These are phyloP conservation scores for Eilema depressum DNA, from an alignment of 2,888 invertebrate species.

Conservation along the genomic window DNA sequence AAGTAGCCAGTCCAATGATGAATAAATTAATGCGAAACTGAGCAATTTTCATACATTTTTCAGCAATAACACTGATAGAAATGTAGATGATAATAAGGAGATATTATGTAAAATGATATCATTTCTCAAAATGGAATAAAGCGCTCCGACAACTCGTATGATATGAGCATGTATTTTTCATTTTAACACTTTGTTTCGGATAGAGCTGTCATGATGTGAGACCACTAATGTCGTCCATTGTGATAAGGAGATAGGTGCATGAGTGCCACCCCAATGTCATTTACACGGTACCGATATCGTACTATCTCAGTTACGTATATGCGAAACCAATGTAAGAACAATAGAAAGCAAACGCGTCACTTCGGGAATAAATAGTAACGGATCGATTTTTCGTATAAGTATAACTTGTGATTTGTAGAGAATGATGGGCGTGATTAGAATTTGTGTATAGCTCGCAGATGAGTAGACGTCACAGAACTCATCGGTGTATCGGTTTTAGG, in stretches of 20 bases:
- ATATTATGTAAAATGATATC: conserved; percentile 19
- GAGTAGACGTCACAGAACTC: no score
- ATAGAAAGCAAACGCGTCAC: conserved; percentile 32
- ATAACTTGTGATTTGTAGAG: conserved; percentile 13
- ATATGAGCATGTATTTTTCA: conserved; percentile 4
- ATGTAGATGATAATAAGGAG: conserved; percentile 8
- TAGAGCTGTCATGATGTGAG: conserved; percentile 42
- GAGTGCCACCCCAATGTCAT: conserved; percentile 64
- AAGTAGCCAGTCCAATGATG: conserved; percentile 45
- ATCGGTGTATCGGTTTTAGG: not conserved
- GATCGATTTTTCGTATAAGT: conserved; percentile 45
- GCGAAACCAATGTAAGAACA: conserved; percentile 31
- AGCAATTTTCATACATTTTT: not conserved
- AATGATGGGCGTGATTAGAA: conserved; percentile 5
- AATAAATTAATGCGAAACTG: not conserved
- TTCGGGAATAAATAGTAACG: conserved; percentile 40
- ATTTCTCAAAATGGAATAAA: conserved; percentile 16
- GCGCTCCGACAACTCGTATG: not conserved
- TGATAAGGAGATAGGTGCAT: conserved; percentile 58
- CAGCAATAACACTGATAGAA: conserved; percentile 9
- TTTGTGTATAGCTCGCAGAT: not conserved
- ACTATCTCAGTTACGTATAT: conserved; percentile 31
- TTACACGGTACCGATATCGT: conserved; percentile 46
- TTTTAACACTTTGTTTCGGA: conserved; percentile 24
- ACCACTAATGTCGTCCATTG: conserved; percentile 42